Evolutionary conservation across 1,140 invertebrate genomes (phyloP).

Genomic region (Philotrypesis tridentata): DNA sequence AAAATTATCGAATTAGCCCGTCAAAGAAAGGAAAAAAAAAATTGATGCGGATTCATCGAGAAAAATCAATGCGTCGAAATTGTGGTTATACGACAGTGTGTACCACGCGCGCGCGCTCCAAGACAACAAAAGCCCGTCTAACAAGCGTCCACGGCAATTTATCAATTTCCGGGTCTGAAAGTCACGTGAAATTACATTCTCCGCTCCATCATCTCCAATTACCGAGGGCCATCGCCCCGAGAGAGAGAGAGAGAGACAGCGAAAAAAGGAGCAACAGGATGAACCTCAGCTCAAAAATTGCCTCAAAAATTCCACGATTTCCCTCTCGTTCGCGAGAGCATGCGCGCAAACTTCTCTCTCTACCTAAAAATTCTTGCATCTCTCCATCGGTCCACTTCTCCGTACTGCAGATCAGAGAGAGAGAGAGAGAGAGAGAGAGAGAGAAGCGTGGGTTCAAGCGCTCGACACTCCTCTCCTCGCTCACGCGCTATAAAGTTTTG

Average conservation of each 20-base stretch:
- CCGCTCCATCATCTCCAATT: neutral
- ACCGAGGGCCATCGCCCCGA: neutral
- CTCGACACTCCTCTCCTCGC: neutral
- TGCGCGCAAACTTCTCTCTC: neutral
- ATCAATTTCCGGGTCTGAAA: neutral
- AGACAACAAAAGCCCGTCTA: neutral
- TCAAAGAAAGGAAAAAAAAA: too few species aligned
- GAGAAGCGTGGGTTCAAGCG: slow-evolving; percentile 1
- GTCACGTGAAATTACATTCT: neutral
- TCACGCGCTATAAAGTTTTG: slow-evolving; percentile 33
- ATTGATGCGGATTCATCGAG: neutral
- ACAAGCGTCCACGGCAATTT: neutral
- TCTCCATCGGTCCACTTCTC: neutral
- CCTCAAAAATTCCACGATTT: neutral
- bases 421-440: neutral
- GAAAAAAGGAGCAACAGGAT: neutral
- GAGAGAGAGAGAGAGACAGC: neutral
- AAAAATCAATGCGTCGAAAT: neutral
- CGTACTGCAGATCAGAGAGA: neutral
- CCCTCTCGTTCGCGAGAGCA: neutral
- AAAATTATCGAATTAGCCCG: neutral
- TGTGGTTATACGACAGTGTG: too few species aligned
- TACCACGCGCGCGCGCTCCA: neutral
- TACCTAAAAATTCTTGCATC: neutral
- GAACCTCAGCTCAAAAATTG: neutral